phyloP scores from a whole-genome alignment of 1,140 invertebrate species.

The Zophobas atratus region DNA sequence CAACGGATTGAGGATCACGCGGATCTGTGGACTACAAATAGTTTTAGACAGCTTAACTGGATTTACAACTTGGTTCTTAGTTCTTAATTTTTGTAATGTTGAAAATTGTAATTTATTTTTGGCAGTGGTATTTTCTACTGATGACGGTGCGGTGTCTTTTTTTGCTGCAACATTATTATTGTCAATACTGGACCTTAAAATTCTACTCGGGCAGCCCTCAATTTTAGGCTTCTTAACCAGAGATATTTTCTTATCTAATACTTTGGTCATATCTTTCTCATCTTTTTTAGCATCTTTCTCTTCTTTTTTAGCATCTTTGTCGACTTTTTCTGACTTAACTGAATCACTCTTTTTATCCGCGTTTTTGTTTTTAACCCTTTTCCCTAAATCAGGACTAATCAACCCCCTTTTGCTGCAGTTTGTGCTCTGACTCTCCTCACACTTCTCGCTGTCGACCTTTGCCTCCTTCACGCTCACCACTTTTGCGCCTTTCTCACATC shows the following conservation, averaged over 20 bases:
- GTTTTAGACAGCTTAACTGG: background rate
- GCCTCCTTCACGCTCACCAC: no score
- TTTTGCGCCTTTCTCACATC: background rate
- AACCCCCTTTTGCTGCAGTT: no score
- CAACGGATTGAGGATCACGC: slow-evolving; percentile 6
- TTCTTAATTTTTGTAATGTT: background rate
- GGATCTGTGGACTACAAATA: background rate
- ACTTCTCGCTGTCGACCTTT: background rate
- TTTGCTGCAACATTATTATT: background rate
- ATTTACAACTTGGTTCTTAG: background rate
- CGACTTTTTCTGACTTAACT: no score
- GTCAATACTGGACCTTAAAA: slow-evolving; percentile 3
- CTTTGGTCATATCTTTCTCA: background rate
- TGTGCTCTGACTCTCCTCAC: no score
- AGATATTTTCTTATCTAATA: slow-evolving; percentile 1
- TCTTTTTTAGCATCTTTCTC: background rate
- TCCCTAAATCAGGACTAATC: no score
- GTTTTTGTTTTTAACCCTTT: no score
- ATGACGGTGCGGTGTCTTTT: background rate
- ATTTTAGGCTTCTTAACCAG: slow-evolving; percentile 4
- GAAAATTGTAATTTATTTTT: background rate
- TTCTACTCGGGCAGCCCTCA: slow-evolving; percentile 7
- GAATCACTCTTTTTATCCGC: no score
- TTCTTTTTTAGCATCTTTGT: background rate
- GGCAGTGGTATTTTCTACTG: background rate